Base-by-base conservation (phyloP, 2,888 invertebrate genomes). In the Melinaea marsaeus region DNA sequence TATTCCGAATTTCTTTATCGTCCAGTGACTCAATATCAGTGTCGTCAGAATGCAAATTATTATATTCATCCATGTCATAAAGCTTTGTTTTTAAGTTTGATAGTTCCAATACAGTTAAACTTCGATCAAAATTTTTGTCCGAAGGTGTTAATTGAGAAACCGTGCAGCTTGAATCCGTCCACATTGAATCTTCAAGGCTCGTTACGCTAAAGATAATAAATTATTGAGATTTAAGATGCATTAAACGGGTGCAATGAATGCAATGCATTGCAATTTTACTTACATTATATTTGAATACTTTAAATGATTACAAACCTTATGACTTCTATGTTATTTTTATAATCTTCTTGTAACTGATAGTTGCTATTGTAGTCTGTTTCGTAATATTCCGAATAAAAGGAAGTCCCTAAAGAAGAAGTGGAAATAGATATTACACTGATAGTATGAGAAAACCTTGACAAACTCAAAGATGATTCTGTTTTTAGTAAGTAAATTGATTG, bases 381-480 rank as follows among this genome's bases (percentile, higher is more conserved):
- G 34, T 4, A 32, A 22, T 35, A 37, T n/a, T 58, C 37, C 13
- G 61, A 65, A 58, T 42, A 60, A 33, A 63, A 60, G 2, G 69
- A 66, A 22, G 42, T 59, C 13, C 61, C 62, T 34, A 51, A 32
- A 32, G 51, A 32, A 32, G 63, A 64, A 13, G 65, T 35, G 11
- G 66, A 69, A 55, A 70, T 55, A 32, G 69, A 70, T 54, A 65
- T 62, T 13, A 71, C 66, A 47, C 66, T 70, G 45, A 70, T 59
- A 22, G 58, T 57, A 42, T 62, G 62, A 37, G 72, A 65, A 13
- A 60, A 56, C 7, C 75, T 69, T 11, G 71, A 66, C 51, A 83
- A 75, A 61, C 74, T 72, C 13, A 81, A 60, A 2, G 79, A 80
- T 0, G 76, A 76, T 46, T 80, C 75, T 55, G 77, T 79, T 67